phyloP scores from a whole-genome alignment of 2,113 vertebrate genomes.

The Pitta sordida region DNA sequence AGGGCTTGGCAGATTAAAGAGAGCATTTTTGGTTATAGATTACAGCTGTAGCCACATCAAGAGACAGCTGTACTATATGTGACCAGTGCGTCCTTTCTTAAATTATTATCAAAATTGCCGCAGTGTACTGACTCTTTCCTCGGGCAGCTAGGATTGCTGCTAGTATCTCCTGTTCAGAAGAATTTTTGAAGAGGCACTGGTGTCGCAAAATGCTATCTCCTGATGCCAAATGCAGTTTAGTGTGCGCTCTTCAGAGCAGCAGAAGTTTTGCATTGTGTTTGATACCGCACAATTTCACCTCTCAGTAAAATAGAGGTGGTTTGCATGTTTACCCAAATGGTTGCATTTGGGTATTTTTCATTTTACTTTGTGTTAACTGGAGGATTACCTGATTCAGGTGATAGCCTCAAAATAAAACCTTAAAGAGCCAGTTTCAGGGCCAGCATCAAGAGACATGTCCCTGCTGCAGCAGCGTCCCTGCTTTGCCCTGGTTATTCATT shows the following conservation, averaged over 20 bases:
- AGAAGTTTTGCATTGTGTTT: neutral
- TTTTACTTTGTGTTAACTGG: neutral
- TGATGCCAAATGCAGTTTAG: neutral
- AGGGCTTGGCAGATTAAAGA: neutral
- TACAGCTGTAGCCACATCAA: neutral
- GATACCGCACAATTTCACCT: neutral
- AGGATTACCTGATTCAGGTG: neutral
- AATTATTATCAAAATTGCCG: neutral
- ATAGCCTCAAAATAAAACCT: neutral
- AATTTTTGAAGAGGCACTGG: neutral
- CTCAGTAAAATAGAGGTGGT: neutral
- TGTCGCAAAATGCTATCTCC: neutral
- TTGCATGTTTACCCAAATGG: neutral
- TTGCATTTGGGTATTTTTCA: neutral
- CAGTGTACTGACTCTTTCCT: neutral
- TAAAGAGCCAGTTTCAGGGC: neutral
- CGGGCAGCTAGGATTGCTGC: neutral
- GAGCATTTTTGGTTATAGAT: neutral
- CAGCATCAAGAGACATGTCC: neutral
- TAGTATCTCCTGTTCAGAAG: neutral
- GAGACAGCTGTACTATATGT: neutral
- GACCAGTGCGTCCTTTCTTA: neutral
- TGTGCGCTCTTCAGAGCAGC: neutral
- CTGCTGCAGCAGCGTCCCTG: neutral
- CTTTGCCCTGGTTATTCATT: neutral